A percentile compares a stretch with the other conserved stretches of the same genome.
phyloP scores from a whole-genome alignment of 2,797 vertebrate species.

The Sebastes steindachneri region DNA sequence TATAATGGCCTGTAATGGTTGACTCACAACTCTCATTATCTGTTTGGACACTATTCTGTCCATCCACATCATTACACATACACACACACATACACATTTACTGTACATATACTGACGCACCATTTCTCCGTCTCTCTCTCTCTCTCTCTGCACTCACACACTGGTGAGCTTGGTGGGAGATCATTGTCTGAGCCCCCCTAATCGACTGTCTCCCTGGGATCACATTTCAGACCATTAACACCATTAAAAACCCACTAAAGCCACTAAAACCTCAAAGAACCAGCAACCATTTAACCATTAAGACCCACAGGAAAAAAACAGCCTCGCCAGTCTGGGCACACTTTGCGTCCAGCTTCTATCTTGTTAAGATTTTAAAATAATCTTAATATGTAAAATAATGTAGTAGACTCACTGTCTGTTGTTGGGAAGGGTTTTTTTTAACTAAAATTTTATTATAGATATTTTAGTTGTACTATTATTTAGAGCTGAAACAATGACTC shows the following conservation, averaged over 20 bases:
- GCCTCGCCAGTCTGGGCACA: constrained; percentile 28
- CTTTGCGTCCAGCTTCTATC: constrained; percentile 30
- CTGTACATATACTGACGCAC: constrained; percentile 67
- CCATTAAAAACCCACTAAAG: constrained; percentile 89
- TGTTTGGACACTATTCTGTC: constrained; percentile 68
- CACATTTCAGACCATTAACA: constrained; percentile 87
- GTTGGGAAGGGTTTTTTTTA: too few relatives aligned
- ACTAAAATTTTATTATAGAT: background rate
- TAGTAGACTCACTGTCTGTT: background rate
- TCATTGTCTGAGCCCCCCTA: constrained; percentile 76
- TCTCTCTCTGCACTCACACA: constrained; percentile 50
- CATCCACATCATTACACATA: constrained; percentile 55
- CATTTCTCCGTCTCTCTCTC: constrained; percentile 44
- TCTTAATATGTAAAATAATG: background rate
- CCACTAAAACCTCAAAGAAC: constrained; percentile 85
- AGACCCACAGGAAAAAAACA: constrained; percentile 61
- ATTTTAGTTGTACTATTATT: background rate
- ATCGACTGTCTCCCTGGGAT: constrained; percentile 81
- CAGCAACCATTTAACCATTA: constrained; percentile 81
- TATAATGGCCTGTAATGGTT: constrained; percentile 76
- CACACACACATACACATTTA: constrained; percentile 47
- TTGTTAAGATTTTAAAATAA: constrained; percentile 18
- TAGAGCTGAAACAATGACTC: background rate
- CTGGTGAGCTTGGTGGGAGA: constrained; percentile 66
- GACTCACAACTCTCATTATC: constrained; percentile 66